Evolutionary conservation across 1,140 invertebrate species (phyloP).

Genomic region (Drosophila oshimai): DNA sequence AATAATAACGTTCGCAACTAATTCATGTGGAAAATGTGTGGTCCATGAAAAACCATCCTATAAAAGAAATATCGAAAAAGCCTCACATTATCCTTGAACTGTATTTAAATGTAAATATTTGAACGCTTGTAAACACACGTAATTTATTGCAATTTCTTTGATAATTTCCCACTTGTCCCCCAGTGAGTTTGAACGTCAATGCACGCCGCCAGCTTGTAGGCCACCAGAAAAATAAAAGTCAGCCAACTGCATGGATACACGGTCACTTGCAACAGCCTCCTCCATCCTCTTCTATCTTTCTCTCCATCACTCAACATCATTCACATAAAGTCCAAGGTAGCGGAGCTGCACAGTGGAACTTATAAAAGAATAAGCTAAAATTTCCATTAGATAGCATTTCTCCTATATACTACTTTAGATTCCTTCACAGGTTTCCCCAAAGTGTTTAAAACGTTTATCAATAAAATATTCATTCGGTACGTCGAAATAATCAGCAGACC

Average conservation of each 20-base stretch:
- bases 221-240: slow-evolving; percentile 50
- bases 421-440: too few species aligned
- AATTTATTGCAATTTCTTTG: slow-evolving; percentile 70
- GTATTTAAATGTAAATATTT: slow-evolving; percentile 21
- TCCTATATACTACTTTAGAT: too few species aligned
- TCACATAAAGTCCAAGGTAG: slow-evolving; percentile 36
- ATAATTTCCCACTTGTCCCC: slow-evolving; percentile 37
- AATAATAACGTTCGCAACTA: slow-evolving; percentile 3
- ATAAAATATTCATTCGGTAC: too few species aligned
- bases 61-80: background rate
- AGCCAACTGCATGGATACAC: slow-evolving; percentile 37
- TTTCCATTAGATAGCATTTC: too few species aligned
- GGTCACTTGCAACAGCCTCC: slow-evolving; percentile 18
- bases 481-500: background rate
- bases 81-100: slow-evolving; percentile 67
- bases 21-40: slow-evolving; percentile 7
- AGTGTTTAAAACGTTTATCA: too few species aligned
- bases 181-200: slow-evolving; percentile 60
- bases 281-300: slow-evolving; percentile 20
- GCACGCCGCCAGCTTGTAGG: slow-evolving; percentile 39
- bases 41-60: slow-evolving; percentile 14
- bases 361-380: too few species aligned
- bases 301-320: slow-evolving; percentile 46
- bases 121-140: slow-evolving; percentile 38
- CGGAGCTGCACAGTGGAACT: slow-evolving; percentile 9